These are phyloP conservation scores for Girardinus metallicus DNA, from an alignment of 2,797 vertebrate species.

Conservation along the genomic window DNA sequence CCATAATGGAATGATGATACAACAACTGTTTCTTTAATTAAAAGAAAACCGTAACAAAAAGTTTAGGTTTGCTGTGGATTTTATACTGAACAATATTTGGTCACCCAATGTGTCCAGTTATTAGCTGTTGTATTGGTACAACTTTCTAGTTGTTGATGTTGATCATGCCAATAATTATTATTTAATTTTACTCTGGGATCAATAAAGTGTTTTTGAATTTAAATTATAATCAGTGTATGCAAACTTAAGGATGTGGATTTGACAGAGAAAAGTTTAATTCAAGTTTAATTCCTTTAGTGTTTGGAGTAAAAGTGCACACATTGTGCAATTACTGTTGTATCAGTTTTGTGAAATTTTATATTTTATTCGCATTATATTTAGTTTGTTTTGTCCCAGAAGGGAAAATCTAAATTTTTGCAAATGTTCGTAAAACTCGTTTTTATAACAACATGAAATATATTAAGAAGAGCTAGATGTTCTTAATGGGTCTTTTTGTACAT, in stretches of 20 bases:
- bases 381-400: not conserved
- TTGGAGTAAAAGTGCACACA: not conserved
- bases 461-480: not conserved
- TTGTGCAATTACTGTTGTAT: not conserved
- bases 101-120: not conserved
- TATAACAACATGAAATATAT: not conserved
- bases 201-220: too few relatives aligned
- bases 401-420: not conserved
- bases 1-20: not conserved
- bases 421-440: not conserved
- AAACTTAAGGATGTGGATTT: not conserved
- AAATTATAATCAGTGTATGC: not conserved
- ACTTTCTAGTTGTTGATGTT: not conserved
- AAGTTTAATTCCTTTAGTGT: not conserved
- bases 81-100: not conserved
- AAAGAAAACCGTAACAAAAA: not conserved
- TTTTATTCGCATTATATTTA: not conserved
- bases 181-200: too few relatives aligned
- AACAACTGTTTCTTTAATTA: not conserved
- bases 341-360: not conserved
- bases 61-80: not conserved
- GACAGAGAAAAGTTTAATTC: too few relatives aligned
- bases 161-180: not conserved
- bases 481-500: not conserved
- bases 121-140: not conserved